Percentiles rank a stretch among this genome's conserved stretches.
Conservation (phyloP, 30 jellyfish, hydroid and myxozoan species). For the Hydractinia symbiolongicarpus region DNA sequence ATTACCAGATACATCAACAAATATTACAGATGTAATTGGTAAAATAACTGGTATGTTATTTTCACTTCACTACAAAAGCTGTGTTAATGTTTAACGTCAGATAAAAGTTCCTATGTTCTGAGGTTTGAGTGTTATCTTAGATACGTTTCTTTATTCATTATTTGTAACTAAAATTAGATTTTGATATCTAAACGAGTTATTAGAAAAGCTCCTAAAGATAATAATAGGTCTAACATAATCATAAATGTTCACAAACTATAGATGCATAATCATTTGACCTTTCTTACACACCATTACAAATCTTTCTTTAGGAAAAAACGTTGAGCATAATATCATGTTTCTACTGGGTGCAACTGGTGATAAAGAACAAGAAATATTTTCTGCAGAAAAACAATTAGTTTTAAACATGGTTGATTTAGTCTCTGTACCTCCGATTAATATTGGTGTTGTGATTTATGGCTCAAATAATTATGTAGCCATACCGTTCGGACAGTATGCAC, state of each 20-base stretch:
- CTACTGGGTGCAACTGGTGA: slow-evolving; percentile 30
- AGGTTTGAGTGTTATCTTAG: not conserved
- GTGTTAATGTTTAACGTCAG: not conserved
- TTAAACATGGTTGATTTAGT: slow-evolving; percentile 27
- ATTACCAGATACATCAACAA: slow-evolving; percentile 8
- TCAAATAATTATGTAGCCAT: slow-evolving; percentile 23
- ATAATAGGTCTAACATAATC: too few species aligned
- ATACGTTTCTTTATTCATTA: too few species aligned
- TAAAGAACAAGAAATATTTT: not conserved
- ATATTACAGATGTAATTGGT: slow-evolving; percentile 4
- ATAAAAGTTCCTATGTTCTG: not conserved
- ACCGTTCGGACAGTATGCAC: slow-evolving; percentile 23
- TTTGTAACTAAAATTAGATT: too few species aligned
- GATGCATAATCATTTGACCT: too few species aligned
- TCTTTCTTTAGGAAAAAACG: slow-evolving; percentile 18
- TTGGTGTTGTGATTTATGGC: slow-evolving; percentile 46
- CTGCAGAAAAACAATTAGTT: slow-evolving; percentile 20
- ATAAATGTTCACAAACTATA: too few species aligned
- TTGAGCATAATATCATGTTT: slow-evolving; percentile 29
- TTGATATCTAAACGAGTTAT: too few species aligned
- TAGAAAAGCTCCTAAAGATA: too few species aligned
- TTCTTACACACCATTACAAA: not conserved
- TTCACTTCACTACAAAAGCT: not conserved
- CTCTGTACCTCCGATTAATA: slow-evolving; percentile 18
- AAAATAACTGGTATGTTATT: slow-evolving; percentile 15